Percentiles rank a stretch among this genome's conserved stretches.
These are phyloP conservation scores for Simalia tracyae DNA, from an alignment of 2,797 vertebrate genomes.

Conservation along the genomic window DNA sequence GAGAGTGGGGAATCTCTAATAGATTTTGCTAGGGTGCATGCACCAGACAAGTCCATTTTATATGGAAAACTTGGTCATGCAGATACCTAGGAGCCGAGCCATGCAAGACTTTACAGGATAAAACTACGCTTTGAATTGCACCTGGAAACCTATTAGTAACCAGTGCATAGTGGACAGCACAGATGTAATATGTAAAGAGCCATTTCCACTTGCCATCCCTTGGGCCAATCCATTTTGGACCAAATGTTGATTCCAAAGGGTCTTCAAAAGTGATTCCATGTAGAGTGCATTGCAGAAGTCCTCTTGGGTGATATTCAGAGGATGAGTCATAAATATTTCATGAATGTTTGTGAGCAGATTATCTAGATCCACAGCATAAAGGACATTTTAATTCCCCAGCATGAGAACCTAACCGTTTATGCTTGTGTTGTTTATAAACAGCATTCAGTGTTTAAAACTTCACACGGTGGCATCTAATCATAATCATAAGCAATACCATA, in stretches of 20 bases:
- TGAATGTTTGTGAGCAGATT: conserved; percentile 28
- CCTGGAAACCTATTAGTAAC: too few species aligned
- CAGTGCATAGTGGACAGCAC: too few species aligned
- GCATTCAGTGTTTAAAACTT: background rate
- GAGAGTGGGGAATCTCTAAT: background rate
- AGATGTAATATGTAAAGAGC: too few species aligned
- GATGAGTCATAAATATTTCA: conserved; percentile 24
- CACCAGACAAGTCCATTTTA: background rate
- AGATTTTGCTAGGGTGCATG: background rate
- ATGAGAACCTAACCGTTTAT: conserved; percentile 3
- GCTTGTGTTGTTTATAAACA: background rate
- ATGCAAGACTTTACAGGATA: background rate
- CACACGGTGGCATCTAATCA: background rate
- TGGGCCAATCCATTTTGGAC: background rate
- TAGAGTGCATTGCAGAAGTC: background rate
- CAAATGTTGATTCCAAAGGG: background rate
- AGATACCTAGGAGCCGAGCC: background rate
- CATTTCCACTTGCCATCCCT: background rate
- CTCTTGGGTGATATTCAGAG: background rate
- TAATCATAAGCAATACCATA: background rate
- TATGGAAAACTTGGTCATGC: background rate
- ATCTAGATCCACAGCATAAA: conserved; percentile 29
- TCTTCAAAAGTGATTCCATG: background rate
- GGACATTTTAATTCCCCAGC: conserved; percentile 29
- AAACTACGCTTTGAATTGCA: background rate